Percentiles rank a stretch among this genome's conserved stretches.
Evolutionary conservation across 2,888 invertebrate species (phyloP).

Genomic region (Ornithoptera alexandrae): DNA sequence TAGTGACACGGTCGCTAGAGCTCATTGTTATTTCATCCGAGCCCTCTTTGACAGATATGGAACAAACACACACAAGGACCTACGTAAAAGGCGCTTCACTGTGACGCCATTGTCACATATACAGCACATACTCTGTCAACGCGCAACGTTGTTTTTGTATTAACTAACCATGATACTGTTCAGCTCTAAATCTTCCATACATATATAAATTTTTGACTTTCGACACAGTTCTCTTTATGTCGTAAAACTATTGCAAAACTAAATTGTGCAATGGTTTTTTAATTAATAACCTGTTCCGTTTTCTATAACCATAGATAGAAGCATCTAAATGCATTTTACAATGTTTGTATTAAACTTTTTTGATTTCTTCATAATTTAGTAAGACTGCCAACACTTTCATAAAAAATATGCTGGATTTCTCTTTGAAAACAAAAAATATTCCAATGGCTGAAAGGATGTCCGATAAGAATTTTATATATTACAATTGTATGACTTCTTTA

Average conservation of each 20-base stretch:
- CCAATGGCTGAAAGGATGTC: too few relatives aligned
- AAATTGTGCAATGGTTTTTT: too few relatives aligned
- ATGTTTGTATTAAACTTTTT: too few relatives aligned
- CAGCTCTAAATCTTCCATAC: background rate
- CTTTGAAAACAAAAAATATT: too few relatives aligned
- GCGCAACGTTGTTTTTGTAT: conserved; percentile 24
- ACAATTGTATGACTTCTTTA: too few relatives aligned
- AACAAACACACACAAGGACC: conserved; percentile 37
- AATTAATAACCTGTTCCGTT: too few relatives aligned
- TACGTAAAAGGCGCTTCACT: conserved; percentile 41
- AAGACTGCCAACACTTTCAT: too few relatives aligned
- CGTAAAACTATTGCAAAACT: background rate
- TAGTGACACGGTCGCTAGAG: conserved; percentile 17
- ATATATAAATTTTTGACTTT: background rate
- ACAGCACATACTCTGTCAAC: conserved; percentile 33
- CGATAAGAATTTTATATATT: too few relatives aligned
- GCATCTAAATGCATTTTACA: too few relatives aligned
- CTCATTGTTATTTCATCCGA: conserved; percentile 29
- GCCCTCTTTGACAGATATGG: conserved; percentile 28
- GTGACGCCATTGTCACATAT: conserved; percentile 49
- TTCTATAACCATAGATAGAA: too few relatives aligned
- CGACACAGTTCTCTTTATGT: background rate
- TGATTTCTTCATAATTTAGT: too few relatives aligned
- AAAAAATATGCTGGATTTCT: too few relatives aligned
- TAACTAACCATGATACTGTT: background rate